A percentile compares a stretch with the other conserved stretches of the same genome.
These are phyloP conservation scores for Chrysolina americana DNA, from an alignment of 2,888 invertebrate species.

Conservation along the genomic window DNA sequence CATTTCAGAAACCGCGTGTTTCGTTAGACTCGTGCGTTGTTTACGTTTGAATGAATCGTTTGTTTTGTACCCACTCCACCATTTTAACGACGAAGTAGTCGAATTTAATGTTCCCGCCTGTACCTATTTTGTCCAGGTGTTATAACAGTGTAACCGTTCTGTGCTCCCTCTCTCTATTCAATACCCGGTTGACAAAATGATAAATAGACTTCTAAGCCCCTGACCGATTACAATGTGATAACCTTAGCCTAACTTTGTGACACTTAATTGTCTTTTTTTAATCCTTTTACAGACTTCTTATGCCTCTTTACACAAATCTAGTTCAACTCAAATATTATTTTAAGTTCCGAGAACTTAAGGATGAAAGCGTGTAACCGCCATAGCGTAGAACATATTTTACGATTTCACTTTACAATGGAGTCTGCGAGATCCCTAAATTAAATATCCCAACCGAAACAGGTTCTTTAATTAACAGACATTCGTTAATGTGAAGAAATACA, in stretches of 20 bases:
- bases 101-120: slow-evolving; percentile 62
- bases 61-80: slow-evolving; percentile 29
- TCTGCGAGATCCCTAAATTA: slow-evolving; percentile 61
- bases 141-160: slow-evolving; percentile 65
- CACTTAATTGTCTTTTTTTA: slow-evolving; percentile 45
- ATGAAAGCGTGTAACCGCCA: slow-evolving; percentile 37
- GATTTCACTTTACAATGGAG: slow-evolving; percentile 49
- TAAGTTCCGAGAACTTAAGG: slow-evolving; percentile 28
- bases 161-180: slow-evolving; percentile 58
- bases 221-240: slow-evolving; percentile 60
- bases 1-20: neutral
- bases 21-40: neutral
- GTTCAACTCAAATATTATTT: slow-evolving; percentile 32
- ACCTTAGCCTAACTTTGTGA: slow-evolving; percentile 52
- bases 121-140: slow-evolving; percentile 64
- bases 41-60: slow-evolving; percentile 31
- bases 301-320: slow-evolving; percentile 34
- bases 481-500: slow-evolving; percentile 60
- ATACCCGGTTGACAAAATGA: slow-evolving; percentile 64
- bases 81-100: slow-evolving; percentile 40
- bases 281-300: slow-evolving; percentile 34
- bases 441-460: slow-evolving; percentile 60
- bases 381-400: slow-evolving; percentile 47
- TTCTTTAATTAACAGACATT: slow-evolving; percentile 64
- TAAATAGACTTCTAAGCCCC: slow-evolving; percentile 61